These are phyloP conservation scores for Atta cephalotes DNA, from an alignment of 1,140 invertebrate genomes.

Conservation along the genomic window DNA sequence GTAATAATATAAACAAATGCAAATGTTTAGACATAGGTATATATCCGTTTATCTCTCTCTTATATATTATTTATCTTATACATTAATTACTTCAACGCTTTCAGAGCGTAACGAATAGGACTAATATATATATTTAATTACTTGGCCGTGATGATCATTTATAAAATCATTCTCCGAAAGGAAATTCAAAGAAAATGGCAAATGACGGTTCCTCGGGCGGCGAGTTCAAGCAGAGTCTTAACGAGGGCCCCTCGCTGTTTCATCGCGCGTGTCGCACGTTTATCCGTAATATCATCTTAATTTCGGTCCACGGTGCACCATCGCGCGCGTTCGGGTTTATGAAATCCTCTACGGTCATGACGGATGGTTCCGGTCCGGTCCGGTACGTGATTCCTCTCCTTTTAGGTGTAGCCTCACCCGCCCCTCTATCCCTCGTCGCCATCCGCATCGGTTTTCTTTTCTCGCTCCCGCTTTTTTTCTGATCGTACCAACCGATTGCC, in stretches of 20 bases:
- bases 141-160: not conserved
- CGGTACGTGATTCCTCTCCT: constrained; percentile 78
- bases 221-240: constrained; percentile 56
- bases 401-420: constrained; percentile 66
- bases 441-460: constrained; percentile 69
- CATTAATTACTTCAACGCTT: not conserved
- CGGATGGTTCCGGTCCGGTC: constrained; percentile 77
- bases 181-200: constrained; percentile 34
- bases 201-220: constrained; percentile 13
- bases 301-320: constrained; percentile 70
- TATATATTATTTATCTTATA: no score
- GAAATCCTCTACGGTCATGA: constrained; percentile 77
- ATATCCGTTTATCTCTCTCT: no score
- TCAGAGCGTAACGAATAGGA: not conserved
- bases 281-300: constrained; percentile 84
- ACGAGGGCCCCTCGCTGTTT: constrained; percentile 54
- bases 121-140: not conserved
- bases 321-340: constrained; percentile 78
- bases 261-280: constrained; percentile 72
- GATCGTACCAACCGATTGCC: constrained; percentile 79
- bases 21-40: no score
- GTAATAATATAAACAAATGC: no score
- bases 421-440: constrained; percentile 19
- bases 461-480: constrained; percentile 74
- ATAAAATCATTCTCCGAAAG: not conserved